A percentile compares a stretch with the other conserved stretches of the same genome.
These are phyloP conservation scores for Gorsachius magnificus DNA, from an alignment of 2,797 vertebrate species.

Conservation along the genomic window DNA sequence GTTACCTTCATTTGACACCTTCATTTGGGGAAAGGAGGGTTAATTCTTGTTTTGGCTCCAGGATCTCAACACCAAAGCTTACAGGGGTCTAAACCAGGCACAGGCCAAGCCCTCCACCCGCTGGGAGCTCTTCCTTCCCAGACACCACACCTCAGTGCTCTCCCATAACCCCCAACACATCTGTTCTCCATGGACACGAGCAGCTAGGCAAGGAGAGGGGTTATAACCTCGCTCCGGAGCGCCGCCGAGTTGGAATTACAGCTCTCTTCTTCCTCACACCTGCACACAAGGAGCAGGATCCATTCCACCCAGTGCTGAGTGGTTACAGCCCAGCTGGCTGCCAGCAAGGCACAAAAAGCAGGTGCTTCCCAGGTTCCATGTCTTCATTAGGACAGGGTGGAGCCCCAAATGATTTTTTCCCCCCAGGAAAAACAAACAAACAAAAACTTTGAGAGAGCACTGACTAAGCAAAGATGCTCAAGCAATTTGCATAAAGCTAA, in stretches of 20 bases:
- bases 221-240: background rate
- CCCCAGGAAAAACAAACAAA: background rate
- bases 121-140: background rate
- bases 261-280: background rate
- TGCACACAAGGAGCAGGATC: background rate
- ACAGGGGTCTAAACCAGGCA: background rate
- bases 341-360: background rate
- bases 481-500: background rate
- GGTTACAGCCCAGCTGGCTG: background rate
- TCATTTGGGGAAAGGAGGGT: background rate
- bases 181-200: rapidly evolving
- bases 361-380: background rate
- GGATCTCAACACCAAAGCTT: background rate
- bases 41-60: background rate
- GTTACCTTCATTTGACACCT: background rate
- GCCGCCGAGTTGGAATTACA: rapidly evolving
- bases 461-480: background rate
- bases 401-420: background rate
- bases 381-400: background rate
- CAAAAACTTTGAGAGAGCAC: background rate
- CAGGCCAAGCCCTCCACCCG: background rate
- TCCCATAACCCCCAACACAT: rapidly evolving
- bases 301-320: rapidly evolving
- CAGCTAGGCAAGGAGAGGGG: background rate
- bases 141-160: rapidly evolving